A percentile compares a stretch with the other conserved stretches of the same genome.
phyloP scores from a whole-genome alignment of 2,113 vertebrate species.

The Pomatostomus ruficeps region DNA sequence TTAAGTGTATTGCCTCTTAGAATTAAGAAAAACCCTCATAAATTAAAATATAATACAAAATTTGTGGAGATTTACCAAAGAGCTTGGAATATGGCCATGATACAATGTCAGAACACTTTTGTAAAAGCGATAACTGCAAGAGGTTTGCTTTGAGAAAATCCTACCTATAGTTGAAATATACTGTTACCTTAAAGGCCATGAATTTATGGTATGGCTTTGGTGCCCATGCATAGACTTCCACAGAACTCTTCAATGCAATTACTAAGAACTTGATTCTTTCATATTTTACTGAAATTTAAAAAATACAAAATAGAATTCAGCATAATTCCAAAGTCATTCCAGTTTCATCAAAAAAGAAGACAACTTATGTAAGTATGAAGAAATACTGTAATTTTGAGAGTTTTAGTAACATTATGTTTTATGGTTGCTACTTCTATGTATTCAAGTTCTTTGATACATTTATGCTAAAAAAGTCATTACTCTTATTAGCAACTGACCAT shows the following conservation, averaged over 20 bases:
- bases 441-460: not conserved
- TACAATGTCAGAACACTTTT: not conserved
- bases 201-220: slow-evolving; percentile 99
- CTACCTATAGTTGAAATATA: not conserved
- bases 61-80: not conserved
- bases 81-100: not conserved
- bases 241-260: slow-evolving; percentile 96
- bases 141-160: not conserved
- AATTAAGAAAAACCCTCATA: not conserved
- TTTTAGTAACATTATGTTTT: not conserved
- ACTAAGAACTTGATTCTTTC: slow-evolving; percentile 99
- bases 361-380: not conserved
- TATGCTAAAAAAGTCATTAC: not conserved
- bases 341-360: not conserved
- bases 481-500: not conserved
- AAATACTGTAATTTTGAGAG: not conserved
- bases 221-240: slow-evolving; percentile 98
- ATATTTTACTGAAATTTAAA: slow-evolving; percentile 87
- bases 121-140: not conserved
- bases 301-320: not conserved
- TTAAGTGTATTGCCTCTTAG: not conserved
- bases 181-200: slow-evolving; percentile 97
- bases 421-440: not conserved
- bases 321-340: not conserved
- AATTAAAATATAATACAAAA: not conserved